A percentile compares a stretch with the other conserved stretches of the same genome.
These are phyloP conservation scores for Drosophila dives DNA, from an alignment of 2,888 invertebrate genomes.

Conservation along the genomic window DNA sequence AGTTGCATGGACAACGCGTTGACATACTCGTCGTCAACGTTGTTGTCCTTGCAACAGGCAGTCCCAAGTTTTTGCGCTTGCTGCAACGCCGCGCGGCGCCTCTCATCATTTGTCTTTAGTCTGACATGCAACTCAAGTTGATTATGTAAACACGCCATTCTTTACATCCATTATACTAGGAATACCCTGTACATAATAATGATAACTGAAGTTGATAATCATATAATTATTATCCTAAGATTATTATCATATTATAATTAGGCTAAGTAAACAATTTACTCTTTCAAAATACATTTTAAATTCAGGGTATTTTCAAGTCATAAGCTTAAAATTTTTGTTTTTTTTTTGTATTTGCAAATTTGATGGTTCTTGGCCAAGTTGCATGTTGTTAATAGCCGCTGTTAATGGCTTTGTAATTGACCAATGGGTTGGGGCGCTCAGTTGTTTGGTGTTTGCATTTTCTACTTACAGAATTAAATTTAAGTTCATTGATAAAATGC, in stretches of 20 bases:
- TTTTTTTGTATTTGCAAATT: conserved; percentile 47
- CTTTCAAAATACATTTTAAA: background rate
- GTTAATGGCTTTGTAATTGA: conserved; percentile 58
- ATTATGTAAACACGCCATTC: conserved; percentile 46
- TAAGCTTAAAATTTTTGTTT: background rate
- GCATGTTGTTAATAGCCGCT: conserved; percentile 55
- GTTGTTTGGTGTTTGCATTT: conserved; percentile 35
- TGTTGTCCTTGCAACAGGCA: conserved; percentile 30
- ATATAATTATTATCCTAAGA: too few species aligned
- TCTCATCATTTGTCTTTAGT: conserved; percentile 68
- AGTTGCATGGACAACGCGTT: conserved; percentile 64
- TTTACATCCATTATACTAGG: background rate
- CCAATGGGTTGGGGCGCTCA: conserved; percentile 1
- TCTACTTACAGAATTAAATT: conserved; percentile 57
- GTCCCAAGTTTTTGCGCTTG: conserved; percentile 41
- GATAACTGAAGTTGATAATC: background rate
- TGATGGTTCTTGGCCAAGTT: conserved; percentile 67
- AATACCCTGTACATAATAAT: conserved; percentile 21
- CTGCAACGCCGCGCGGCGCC: conserved; percentile 35
- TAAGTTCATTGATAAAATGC: conserved; percentile 29
- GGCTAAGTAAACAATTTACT: too few species aligned
- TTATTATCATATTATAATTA: background rate
- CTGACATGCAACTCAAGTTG: conserved; percentile 71
- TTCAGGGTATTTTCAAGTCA: background rate
- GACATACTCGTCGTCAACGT: conserved; percentile 55